Base-by-base conservation (phyloP, 2,797 vertebrate species). In the Sternotherus odoratus region DNA sequence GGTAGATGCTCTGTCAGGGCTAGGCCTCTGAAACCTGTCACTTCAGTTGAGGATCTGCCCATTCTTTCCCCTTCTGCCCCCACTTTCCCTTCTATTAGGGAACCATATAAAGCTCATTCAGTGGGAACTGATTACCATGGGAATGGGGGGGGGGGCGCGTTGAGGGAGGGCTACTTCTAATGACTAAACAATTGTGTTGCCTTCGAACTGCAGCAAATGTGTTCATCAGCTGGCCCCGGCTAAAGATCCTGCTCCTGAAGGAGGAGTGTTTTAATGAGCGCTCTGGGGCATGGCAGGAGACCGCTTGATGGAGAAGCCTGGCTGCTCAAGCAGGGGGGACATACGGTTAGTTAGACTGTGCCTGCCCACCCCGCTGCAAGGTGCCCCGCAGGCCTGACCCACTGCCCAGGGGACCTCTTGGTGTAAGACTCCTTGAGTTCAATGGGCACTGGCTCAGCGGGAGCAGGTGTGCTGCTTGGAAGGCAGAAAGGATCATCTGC, bases 241-340 rank as follows among this genome's bases (percentile, higher is more conserved):
- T 85, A 86, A 90, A 57, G 81, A 77, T 48, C 54, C 16, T 85
- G 54, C 85, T 85, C 80, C 60, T 81, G 78, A 85, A 90, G 57
- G 23, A 85, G 79, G 36, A 75, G 48, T 81, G 39, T 53, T 43
- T 63, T 90, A 90, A 90, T 82, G 89, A 90, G 39, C 12, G 36
- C 39, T 86, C 56, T 54, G 49, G 60, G 81, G 33, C 69, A 75
- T 77, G 51, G 49, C 53, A 54, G 36, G 48, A 81, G n/a, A 30
- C 16, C 49, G 26, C 11, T 39, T 50, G 53, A 80, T 77, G 79
- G n/a, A 57, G 79, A 30, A 75, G 43, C 24, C 49, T 33, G 6
- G 50, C 74, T 4, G n/a, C 8, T 36, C 51, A 43, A 50, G 39
- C 50, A 79, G 63, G 21, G n/a, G 30, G 8, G 57, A n/a, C 74